These are phyloP conservation scores for Drosophila littoralis DNA, from an alignment of 1,140 invertebrate genomes.

Conservation along the genomic window DNA sequence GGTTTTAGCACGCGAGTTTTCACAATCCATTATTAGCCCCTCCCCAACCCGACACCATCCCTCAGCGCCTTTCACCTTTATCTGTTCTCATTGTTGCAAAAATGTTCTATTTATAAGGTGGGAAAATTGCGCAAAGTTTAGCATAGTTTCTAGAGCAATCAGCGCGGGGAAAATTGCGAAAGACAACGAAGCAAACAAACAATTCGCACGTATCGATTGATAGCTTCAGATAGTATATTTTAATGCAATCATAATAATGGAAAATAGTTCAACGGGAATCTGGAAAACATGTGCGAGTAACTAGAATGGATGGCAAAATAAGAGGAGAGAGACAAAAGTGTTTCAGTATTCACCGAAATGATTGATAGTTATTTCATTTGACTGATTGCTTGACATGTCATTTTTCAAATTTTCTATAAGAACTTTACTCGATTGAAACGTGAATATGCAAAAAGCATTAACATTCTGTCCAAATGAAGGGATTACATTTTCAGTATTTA, in stretches of 20 bases:
- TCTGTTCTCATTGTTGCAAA: slow-evolving; percentile 29
- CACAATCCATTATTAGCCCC: neutral
- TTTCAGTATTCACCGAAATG: too few relatives aligned
- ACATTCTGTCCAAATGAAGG: too few relatives aligned
- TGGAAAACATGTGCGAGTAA: neutral
- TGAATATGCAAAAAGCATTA: too few relatives aligned
- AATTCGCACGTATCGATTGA: slow-evolving; percentile 43
- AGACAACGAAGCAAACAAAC: slow-evolving; percentile 14
- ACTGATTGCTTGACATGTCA: too few relatives aligned
- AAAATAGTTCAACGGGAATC: slow-evolving; percentile 5
- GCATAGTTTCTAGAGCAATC: slow-evolving; percentile 45
- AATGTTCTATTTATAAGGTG: slow-evolving; percentile 36
- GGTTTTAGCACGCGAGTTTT: slow-evolving; percentile 60
- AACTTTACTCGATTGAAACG: too few relatives aligned
- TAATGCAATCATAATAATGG: neutral
- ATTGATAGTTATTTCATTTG: too few relatives aligned
- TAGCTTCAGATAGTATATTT: slow-evolving; percentile 11
- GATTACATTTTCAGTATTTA: too few relatives aligned
- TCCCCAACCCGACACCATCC: neutral
- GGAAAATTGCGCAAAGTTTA: slow-evolving; percentile 34
- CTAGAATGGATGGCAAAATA: neutral
- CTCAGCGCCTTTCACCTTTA: slow-evolving; percentile 15
- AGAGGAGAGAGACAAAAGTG: neutral
- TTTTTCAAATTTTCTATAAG: too few relatives aligned
- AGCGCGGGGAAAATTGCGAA: too few relatives aligned